Conservation (phyloP, 2,888 invertebrate species). For the Glyphotaelius pellucidus region DNA sequence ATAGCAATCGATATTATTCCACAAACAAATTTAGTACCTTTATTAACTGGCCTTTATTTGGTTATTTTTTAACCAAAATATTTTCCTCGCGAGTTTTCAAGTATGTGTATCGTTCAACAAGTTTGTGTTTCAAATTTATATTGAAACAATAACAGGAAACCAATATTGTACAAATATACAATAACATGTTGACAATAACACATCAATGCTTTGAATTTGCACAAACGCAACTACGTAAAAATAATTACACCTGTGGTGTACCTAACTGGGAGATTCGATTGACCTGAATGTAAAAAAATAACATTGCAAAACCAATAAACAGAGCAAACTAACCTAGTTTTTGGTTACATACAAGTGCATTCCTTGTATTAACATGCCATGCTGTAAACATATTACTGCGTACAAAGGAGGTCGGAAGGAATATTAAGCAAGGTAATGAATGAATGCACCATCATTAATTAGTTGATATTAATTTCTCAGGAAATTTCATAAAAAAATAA, state of each 20-base stretch:
- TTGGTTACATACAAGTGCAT: neutral
- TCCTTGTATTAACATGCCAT: neutral
- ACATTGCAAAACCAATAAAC: neutral
- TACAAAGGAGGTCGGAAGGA: neutral
- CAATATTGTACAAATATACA: neutral
- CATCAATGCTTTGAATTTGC: neutral
- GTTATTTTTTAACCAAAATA: neutral
- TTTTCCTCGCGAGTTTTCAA: neutral
- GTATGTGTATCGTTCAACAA: neutral
- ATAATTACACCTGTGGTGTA: neutral
- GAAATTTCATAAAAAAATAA: neutral
- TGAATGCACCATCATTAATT: neutral
- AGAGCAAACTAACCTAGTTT: neutral
- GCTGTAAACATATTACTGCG: neutral
- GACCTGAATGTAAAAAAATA: neutral
- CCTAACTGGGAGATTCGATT: neutral
- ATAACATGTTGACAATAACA: slow-evolving; percentile 46
- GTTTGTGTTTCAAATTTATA: neutral
- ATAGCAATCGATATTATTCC: neutral
- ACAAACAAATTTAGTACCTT: too few species aligned
- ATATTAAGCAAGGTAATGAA: neutral
- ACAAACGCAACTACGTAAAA: neutral
- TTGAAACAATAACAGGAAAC: slow-evolving; percentile 34
- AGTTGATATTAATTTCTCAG: neutral
- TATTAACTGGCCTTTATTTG: neutral